phyloP scores from a whole-genome alignment of 2,113 vertebrate species.

The pig (Sus scrofa) region T2T-Sscrofa CM000824.6:96150501-96151000 shows the following conservation, averaged over 20 bases:
- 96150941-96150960: not conserved
- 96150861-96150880: too few relatives aligned
- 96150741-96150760: not conserved
- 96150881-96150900: not conserved
- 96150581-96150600: conserved; percentile 77
- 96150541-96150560: not conserved
- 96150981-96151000: too few relatives aligned
- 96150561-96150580: not conserved
- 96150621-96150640: conserved; percentile 74
- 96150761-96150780: not conserved
- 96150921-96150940: rapidly evolving
- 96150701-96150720: not conserved
- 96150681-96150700: not conserved
- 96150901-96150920: not conserved
- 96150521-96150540: not conserved
- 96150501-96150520: not conserved
- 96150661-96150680: not conserved
- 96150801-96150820: not conserved
- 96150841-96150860: not conserved
- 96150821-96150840: not conserved
- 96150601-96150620: conserved; percentile 75
- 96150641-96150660: not conserved
- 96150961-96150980: rapidly evolving
- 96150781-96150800: not conserved
- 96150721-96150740: not conserved